Percentiles rank a stretch among this genome's conserved stretches.
Evolutionary conservation across 37 sponge, comb jelly and placozoan species (phyloP).

Genomic region (Ianthella basta): DNA sequence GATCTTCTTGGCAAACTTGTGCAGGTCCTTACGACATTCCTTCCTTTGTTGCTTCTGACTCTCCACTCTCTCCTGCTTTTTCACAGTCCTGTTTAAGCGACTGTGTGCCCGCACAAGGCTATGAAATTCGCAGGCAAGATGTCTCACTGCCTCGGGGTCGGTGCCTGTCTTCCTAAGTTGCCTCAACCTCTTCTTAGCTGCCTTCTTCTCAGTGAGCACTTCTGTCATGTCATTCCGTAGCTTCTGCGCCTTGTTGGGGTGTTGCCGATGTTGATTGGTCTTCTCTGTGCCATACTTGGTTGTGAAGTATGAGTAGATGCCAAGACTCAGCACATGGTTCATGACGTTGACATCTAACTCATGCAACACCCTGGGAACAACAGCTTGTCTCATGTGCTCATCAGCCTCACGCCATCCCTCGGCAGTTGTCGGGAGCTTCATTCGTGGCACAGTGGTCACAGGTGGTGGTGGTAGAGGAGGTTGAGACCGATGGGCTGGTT

Average conservation of each 20-base stretch:
- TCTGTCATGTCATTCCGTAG: neutral
- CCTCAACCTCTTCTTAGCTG: neutral
- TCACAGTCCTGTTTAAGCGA: neutral
- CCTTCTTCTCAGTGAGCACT: slow-evolving; percentile 15
- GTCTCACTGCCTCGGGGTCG: neutral
- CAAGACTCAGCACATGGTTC: slow-evolving; percentile 11
- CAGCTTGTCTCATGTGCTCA: neutral
- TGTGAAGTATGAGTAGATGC: slow-evolving; percentile 31
- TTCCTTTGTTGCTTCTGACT: neutral
- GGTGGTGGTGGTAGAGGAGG: no score
- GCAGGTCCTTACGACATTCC: neutral
- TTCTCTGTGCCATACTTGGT: neutral
- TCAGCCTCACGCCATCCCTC: slow-evolving; percentile 22
- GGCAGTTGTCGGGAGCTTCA: neutral
- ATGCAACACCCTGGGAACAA: slow-evolving; percentile 8
- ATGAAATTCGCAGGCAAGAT: slow-evolving; percentile 17
- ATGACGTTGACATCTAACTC: slow-evolving; percentile 14
- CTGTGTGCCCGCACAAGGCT: neutral
- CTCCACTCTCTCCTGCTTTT: neutral
- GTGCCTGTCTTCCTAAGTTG: slow-evolving; percentile 2
- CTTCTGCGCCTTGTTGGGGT: slow-evolving; percentile 9
- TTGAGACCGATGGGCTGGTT: no score
- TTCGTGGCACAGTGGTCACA: no score
- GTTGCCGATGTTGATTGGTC: neutral
- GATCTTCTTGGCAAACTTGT: slow-evolving; percentile 21